A percentile compares a stretch with the other conserved stretches of the same genome.
These are phyloP conservation scores for Nomada ferruginata DNA, from an alignment of 2,888 invertebrate species.

Conservation along the genomic window DNA sequence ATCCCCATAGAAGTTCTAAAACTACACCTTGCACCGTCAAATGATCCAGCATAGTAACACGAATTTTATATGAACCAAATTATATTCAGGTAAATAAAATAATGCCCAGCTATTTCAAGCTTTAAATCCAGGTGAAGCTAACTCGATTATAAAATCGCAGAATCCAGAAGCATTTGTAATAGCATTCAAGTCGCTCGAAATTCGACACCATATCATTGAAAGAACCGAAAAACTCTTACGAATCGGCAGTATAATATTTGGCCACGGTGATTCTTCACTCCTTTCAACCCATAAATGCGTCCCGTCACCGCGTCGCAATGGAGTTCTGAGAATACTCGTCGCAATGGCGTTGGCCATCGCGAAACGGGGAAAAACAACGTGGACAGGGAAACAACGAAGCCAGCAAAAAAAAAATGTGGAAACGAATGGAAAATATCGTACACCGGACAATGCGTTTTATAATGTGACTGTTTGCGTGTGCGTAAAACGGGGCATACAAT, in stretches of 20 bases:
- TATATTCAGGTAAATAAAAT: too few relatives aligned
- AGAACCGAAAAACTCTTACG: too few relatives aligned
- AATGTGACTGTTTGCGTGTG: conserved; percentile 53
- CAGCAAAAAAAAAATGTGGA: not conserved
- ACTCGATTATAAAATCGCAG: too few relatives aligned
- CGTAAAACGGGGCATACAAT: conserved; percentile 58
- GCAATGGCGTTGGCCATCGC: not conserved
- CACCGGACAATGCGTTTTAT: conserved; percentile 29
- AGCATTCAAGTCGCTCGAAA: too few relatives aligned
- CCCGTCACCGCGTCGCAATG: conserved; percentile 39
- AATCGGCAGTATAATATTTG: not conserved
- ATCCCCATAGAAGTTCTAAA: not conserved
- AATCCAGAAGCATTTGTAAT: too few relatives aligned
- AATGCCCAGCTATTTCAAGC: too few relatives aligned
- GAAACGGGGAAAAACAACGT: not conserved
- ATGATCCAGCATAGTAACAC: not conserved
- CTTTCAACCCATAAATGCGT: conserved; percentile 16
- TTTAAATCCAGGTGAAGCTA: too few relatives aligned
- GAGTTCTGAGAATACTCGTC: conserved; percentile 47
- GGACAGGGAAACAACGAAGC: not conserved
- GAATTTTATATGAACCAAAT: too few relatives aligned
- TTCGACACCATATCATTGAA: too few relatives aligned
- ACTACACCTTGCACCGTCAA: not conserved
- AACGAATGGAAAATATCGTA: conserved; percentile 35
- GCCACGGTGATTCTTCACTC: conserved; percentile 1